Evolutionary conservation across 2,888 invertebrate genomes (phyloP).

Genomic region (Graphium colonna): DNA sequence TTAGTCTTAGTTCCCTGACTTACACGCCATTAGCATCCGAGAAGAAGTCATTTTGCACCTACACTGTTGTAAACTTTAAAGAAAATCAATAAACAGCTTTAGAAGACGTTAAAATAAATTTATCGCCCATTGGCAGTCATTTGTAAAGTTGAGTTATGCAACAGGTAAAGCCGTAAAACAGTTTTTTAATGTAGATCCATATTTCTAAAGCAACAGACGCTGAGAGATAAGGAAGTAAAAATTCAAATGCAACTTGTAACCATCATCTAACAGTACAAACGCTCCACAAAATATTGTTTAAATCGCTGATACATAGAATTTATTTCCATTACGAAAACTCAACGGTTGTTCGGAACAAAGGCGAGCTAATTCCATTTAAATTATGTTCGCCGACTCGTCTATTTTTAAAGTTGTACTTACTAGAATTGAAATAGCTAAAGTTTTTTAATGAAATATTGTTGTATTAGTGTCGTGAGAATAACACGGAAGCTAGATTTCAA

Average conservation of each 20-base stretch:
- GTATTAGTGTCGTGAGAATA: too few species aligned
- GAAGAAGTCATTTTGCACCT: constrained; percentile 19
- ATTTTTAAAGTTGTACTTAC: constrained; percentile 10
- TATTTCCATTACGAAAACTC: constrained; percentile 47
- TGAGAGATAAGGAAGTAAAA: not conserved
- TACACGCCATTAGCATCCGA: constrained; percentile 6
- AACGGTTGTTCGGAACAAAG: constrained; percentile 42
- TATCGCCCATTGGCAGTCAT: constrained; percentile 19
- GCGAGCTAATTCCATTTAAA: constrained; percentile 46
- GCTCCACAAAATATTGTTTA: constrained; percentile 33
- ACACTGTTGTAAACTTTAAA: constrained; percentile 18
- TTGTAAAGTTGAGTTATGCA: constrained; percentile 19
- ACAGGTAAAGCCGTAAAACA: constrained; percentile 10
- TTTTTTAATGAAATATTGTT: not conserved
- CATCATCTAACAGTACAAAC: constrained; percentile 25
- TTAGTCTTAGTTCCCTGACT: constrained; percentile 7
- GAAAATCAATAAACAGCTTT: constrained; percentile 21
- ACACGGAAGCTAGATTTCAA: too few species aligned
- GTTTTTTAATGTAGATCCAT: constrained; percentile 1
- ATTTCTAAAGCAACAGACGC: not conserved
- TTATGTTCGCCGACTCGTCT: constrained; percentile 30
- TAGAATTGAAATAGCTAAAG: constrained; percentile 2
- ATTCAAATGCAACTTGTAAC: not conserved
- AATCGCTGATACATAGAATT: constrained; percentile 41
- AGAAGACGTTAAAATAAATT: constrained; percentile 21